phyloP scores from a whole-genome alignment of 2,888 invertebrate genomes.

The Caenorhabditis virilis region DNA sequence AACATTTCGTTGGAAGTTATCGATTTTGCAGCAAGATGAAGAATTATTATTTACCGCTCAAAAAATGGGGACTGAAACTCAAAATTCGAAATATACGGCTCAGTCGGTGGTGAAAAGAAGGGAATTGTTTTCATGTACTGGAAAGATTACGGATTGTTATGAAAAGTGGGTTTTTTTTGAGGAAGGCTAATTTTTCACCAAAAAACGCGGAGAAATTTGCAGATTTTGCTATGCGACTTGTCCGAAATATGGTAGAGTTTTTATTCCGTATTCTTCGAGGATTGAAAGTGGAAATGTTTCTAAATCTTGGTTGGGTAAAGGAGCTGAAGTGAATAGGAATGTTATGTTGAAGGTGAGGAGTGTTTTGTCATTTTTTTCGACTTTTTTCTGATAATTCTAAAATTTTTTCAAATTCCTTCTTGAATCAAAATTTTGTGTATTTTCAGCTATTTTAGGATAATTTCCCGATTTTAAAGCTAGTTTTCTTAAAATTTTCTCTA shows the following conservation, averaged over 20 bases:
- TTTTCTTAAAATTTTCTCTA: too few species aligned
- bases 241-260: conserved; percentile 44
- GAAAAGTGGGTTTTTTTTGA: background rate
- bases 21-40: conserved; percentile 43
- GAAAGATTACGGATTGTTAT: conserved; percentile 28
- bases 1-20: background rate
- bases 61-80: conserved; percentile 4
- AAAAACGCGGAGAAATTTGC: background rate
- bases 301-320: conserved; percentile 48
- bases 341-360: conserved; percentile 19
- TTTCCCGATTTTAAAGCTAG: too few species aligned
- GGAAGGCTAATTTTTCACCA: background rate
- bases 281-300: conserved; percentile 17
- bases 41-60: conserved; percentile 49
- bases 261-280: conserved; percentile 57
- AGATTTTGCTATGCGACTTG: conserved; percentile 54
- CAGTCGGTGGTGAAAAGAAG: conserved; percentile 28
- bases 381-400: too few species aligned
- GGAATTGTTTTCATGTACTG: conserved; percentile 33
- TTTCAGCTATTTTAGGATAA: too few species aligned
- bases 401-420: too few species aligned
- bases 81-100: conserved; percentile 1
- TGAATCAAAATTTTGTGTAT: too few species aligned
- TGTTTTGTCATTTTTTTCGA: background rate
- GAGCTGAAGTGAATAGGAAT: conserved; percentile 32